Conservation (phyloP, 1,140 invertebrate genomes). For the Globodera rostochiensis region DNA sequence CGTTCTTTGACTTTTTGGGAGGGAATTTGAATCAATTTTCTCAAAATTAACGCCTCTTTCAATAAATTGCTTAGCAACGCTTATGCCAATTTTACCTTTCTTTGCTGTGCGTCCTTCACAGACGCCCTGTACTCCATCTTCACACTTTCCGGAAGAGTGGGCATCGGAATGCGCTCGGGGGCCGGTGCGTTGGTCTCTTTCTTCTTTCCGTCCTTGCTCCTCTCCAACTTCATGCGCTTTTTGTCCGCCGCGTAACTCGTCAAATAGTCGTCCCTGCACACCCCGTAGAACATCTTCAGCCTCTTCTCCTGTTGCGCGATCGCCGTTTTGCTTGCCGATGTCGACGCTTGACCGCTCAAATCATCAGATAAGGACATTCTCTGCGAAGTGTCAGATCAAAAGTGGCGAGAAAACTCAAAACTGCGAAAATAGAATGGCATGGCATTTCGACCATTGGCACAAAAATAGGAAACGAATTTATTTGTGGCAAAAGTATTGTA, state of each 20-base stretch:
- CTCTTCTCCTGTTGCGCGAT: constrained; percentile 23
- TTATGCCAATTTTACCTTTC: constrained; percentile 16
- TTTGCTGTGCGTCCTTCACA: constrained; percentile 41
- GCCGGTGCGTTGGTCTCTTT: constrained; percentile 41
- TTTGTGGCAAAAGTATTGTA: neutral
- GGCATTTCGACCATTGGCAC: no score
- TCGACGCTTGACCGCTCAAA: neutral
- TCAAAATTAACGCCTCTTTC: constrained; percentile 14
- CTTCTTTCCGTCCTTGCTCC: constrained; percentile 37
- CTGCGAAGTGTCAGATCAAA: no score
- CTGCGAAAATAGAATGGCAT: no score
- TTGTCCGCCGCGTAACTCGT: constrained; percentile 33
- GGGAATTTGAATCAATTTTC: no score
- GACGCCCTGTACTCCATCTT: constrained; percentile 34
- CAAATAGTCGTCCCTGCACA: constrained; percentile 34
- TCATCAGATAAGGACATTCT: neutral
- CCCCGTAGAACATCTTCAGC: constrained; percentile 39
- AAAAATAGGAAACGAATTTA: neutral
- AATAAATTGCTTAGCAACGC: neutral
- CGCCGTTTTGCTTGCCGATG: neutral
- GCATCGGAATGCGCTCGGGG: constrained; percentile 48
- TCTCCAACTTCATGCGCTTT: constrained; percentile 38
- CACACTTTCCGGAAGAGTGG: constrained; percentile 40
- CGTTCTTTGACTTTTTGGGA: no score
- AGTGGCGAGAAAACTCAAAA: no score